Conservation (phyloP, 2,888 invertebrate genomes). For the Campaea margaritaria region DNA sequence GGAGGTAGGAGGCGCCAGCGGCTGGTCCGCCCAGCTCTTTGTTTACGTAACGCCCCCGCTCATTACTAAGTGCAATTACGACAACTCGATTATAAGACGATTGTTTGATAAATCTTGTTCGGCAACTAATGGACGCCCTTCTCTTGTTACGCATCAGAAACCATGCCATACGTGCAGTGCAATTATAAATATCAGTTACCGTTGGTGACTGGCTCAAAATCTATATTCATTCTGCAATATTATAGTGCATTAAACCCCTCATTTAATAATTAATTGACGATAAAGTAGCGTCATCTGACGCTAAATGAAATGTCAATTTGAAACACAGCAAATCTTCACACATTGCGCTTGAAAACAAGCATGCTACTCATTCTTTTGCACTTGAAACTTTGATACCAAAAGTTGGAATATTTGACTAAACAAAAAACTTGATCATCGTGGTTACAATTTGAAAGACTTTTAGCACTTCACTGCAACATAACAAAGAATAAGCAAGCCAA, state of each 20-base stretch:
- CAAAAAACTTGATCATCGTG: too few species aligned
- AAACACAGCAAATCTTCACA: too few species aligned
- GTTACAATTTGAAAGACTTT: background rate
- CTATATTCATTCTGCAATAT: too few species aligned
- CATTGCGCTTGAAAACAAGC: too few species aligned
- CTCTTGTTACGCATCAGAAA: constrained; percentile 30
- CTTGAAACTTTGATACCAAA: too few species aligned
- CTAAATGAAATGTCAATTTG: too few species aligned
- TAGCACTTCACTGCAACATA: too few species aligned
- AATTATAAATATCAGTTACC: constrained; percentile 1
- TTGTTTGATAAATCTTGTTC: constrained; percentile 39
- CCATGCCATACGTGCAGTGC: background rate
- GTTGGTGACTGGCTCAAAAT: background rate
- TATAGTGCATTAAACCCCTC: too few species aligned
- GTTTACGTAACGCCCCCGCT: constrained; percentile 82
- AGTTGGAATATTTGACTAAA: too few species aligned
- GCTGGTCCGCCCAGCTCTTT: constrained; percentile 82
- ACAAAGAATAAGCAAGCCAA: background rate
- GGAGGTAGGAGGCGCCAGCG: constrained; percentile 58
- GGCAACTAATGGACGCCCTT: constrained; percentile 34
- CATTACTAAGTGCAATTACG: constrained; percentile 71
- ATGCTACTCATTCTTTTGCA: too few species aligned
- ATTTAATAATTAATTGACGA: too few species aligned
- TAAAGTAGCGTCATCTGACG: too few species aligned
- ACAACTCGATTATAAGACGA: constrained; percentile 47